These are phyloP conservation scores for Scytalopus superciliaris DNA, from an alignment of 2,113 vertebrate genomes.

Conservation along the genomic window DNA sequence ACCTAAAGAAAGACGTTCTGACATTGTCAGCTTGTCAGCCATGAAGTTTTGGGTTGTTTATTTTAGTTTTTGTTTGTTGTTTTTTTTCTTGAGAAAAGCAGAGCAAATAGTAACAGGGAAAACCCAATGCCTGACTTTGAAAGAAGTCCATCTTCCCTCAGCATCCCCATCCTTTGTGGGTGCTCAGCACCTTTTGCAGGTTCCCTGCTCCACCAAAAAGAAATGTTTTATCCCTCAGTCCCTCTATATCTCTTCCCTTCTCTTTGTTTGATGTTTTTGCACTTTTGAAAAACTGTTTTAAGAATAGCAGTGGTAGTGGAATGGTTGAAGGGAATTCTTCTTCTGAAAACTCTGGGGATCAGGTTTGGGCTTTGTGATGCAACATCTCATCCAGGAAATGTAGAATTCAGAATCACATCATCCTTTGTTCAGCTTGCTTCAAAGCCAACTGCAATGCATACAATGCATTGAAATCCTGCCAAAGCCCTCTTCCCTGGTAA, in stretches of 20 bases:
- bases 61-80: neutral
- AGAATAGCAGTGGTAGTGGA: neutral
- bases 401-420: neutral
- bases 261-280: neutral
- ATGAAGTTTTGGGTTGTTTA: neutral
- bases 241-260: neutral
- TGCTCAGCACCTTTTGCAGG: neutral
- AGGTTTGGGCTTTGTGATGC: neutral
- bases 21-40: neutral
- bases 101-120: neutral
- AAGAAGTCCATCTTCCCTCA: neutral
- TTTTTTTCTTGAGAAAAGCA: neutral
- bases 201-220: neutral
- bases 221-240: neutral
- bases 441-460: neutral
- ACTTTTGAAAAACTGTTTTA: neutral
- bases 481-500: neutral
- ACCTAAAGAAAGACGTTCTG: neutral
- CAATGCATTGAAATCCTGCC: neutral
- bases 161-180: neutral
- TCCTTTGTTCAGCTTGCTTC: neutral
- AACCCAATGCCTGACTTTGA: neutral
- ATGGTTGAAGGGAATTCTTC: neutral
- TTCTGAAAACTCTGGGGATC: neutral
- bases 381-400: neutral